Percentiles rank a stretch among this genome's conserved stretches.
These are phyloP conservation scores for Silurus aristotelis DNA, from an alignment of 2,797 vertebrate species.

Conservation along the genomic window DNA sequence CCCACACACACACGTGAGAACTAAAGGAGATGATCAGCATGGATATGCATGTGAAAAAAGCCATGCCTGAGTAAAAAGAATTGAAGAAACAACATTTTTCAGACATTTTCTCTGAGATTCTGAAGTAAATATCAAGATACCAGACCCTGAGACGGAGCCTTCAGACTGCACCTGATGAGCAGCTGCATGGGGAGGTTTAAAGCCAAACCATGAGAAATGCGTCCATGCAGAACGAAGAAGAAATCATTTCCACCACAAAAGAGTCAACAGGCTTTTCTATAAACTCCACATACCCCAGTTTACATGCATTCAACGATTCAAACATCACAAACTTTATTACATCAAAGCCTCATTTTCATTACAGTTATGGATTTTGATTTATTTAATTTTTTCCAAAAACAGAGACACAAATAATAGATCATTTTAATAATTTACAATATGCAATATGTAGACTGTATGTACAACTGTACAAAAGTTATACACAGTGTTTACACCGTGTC, in stretches of 20 bases:
- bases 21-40: neutral
- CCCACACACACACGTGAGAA: slow-evolving; percentile 9
- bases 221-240: neutral
- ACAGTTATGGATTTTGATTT: too few relatives aligned
- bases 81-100: neutral
- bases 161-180: neutral
- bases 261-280: neutral
- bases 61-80: neutral
- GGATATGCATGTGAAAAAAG: neutral
- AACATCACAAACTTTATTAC: too few relatives aligned
- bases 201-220: neutral
- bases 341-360: too few relatives aligned
- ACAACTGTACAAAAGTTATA: too few relatives aligned
- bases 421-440: too few relatives aligned
- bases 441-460: too few relatives aligned
- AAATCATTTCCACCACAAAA: neutral
- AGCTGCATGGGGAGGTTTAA: neutral
- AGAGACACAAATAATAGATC: too few relatives aligned
- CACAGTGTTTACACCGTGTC: too few relatives aligned
- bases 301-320: too few relatives aligned
- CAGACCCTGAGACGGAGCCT: neutral
- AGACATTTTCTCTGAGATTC: neutral
- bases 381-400: too few relatives aligned
- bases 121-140: neutral
- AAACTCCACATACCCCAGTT: too few relatives aligned